A percentile compares a stretch with the other conserved stretches of the same genome.
These are phyloP conservation scores for Copidosoma floridanum DNA, from an alignment of 1,140 invertebrate genomes.

Conservation along the genomic window DNA sequence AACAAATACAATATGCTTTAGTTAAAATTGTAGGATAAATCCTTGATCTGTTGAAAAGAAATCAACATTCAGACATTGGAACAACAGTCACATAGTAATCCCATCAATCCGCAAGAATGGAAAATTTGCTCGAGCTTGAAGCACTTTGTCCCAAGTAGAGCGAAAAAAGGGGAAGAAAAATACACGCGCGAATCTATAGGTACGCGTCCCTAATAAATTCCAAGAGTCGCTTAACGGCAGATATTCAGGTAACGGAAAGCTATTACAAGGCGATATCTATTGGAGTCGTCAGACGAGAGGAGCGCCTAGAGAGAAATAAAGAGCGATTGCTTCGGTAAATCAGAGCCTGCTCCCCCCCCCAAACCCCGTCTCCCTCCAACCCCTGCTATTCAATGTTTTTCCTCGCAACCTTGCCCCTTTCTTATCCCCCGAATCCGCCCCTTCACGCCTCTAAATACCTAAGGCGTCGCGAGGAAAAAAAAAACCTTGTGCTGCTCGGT, in stretches of 20 bases:
- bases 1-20: too few species aligned
- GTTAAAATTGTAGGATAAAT: too few species aligned
- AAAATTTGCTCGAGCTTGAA: too few species aligned
- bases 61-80: too few species aligned
- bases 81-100: too few species aligned
- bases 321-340: conserved; percentile 58
- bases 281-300: conserved; percentile 47
- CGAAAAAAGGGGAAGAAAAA: not conserved
- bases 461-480: not conserved
- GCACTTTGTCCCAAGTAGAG: not conserved
- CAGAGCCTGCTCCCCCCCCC: conserved; percentile 37
- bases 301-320: conserved; percentile 59
- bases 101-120: too few species aligned
- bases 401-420: conserved; percentile 11
- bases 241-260: conserved; percentile 57
- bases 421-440: conserved; percentile 2
- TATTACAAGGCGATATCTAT: conserved; percentile 59
- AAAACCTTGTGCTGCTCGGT: too few species aligned
- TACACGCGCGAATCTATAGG: not conserved
- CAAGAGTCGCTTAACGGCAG: conserved; percentile 21
- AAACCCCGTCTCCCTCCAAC: conserved; percentile 15
- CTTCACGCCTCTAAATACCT: conserved; percentile 25
- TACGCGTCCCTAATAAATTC: not conserved
- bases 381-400: conserved; percentile 8
- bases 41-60: too few species aligned